phyloP scores from a whole-genome alignment of 2,113 vertebrate species.

The Chionomys nivalis region DNA sequence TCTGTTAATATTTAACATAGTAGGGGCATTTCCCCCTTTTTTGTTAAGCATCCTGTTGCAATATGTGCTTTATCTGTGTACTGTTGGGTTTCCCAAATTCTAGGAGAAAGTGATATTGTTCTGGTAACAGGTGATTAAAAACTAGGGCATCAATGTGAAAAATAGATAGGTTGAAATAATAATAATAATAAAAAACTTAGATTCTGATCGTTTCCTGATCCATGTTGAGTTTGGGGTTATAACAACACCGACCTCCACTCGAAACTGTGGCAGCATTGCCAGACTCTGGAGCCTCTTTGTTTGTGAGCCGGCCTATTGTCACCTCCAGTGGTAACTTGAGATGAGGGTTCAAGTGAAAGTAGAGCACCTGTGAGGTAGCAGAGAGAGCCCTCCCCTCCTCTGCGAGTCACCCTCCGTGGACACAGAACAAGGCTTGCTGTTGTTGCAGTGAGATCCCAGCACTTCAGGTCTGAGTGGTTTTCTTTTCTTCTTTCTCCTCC shows the following conservation, averaged over 20 bases:
- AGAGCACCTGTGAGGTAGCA: background rate
- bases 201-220: background rate
- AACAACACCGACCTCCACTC: background rate
- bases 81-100: background rate
- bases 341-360: background rate
- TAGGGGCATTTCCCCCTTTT: background rate
- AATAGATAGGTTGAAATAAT: background rate
- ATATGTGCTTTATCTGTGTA: background rate
- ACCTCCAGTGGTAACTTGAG: conserved; percentile 1
- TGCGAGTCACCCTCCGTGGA: background rate
- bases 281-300: background rate
- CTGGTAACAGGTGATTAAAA: background rate
- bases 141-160: background rate
- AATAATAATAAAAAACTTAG: background rate
- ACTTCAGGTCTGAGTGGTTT: conserved; percentile 68
- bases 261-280: background rate
- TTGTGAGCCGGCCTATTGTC: background rate
- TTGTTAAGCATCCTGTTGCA: background rate
- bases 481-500: conserved; percentile 62
- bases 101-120: background rate
- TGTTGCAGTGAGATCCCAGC: conserved; percentile 65
- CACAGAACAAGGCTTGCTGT: conserved; percentile 48
- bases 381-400: background rate
- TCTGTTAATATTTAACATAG: background rate
- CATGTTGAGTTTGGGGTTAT: background rate